Evolutionary conservation across 2,797 vertebrate genomes (phyloP), one percentile per base, ranked within the genome.

Genomic region (Malacoctenus gilli): DNA sequence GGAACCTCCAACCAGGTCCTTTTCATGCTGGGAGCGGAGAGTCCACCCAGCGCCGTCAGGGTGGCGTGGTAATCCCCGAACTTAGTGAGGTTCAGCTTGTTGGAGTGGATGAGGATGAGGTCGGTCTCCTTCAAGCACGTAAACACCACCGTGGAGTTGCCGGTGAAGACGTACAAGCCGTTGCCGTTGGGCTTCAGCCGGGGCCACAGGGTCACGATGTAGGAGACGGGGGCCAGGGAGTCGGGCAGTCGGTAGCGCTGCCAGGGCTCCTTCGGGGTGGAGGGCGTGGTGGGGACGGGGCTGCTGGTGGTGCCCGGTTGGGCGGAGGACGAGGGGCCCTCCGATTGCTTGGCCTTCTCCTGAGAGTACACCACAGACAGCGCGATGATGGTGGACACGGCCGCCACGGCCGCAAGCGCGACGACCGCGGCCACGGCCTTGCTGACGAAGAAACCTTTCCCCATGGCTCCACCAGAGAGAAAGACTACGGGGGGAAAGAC

Each of bases 101-200:
- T 94, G 88, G 93, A 92, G 83, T 99, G 96, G 71, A 99, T 95
- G 72, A 99, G 67, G 48, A 90, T 59, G 18, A 88, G 82, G 52
- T 89, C 71, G 0, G 86, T 89, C 38, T 76, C 61, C 30, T 62
- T 74, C 70, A 76, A 39, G n/a, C 89, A 89, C 21, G 0, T 68
- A 51, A 90, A 81, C 8, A 81, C 11, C 62, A 87, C 82, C 0
- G 3, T 7, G 3, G 86, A 88, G 2, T 36, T 7, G 31, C 89
- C 89, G 0, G 14, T 78, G 77, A 89, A 90, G 67, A 84, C 23
- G 58, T 73, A 90, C 18, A 82, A 8, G 21, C 51, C 72, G 0
- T 75, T 58, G 2, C 8, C 0, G 0, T 84, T 25, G 15, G 80
- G 77, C 28, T 53, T 10, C 63, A 90, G 72, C 7, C 61, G 48